A percentile compares a stretch with the other conserved stretches of the same genome.
Evolutionary conservation across 2,113 vertebrate genomes (phyloP).

Genomic region (Rhea americana): DNA sequence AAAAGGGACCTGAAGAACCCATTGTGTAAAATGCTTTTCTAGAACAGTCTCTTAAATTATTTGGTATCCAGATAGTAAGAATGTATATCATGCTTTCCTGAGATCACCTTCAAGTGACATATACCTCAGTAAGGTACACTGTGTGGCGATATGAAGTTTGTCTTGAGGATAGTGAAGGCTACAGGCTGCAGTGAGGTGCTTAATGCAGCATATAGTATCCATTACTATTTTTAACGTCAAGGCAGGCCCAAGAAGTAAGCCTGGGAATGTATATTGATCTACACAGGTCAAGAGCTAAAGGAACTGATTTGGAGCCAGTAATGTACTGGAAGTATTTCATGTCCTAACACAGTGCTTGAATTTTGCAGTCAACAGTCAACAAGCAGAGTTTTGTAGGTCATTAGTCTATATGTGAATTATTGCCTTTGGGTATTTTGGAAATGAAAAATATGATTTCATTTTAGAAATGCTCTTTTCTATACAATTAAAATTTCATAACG

Average conservation of each 20-base stretch:
- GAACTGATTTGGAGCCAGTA: not conserved
- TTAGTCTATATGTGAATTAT: constrained; percentile 42
- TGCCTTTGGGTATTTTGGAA: not conserved
- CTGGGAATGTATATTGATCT: not conserved
- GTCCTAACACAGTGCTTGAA: not conserved
- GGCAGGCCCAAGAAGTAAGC: not conserved
- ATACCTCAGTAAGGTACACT: not conserved
- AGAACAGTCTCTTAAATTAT: not conserved
- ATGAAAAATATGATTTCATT: constrained; percentile 24
- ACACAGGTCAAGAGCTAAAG: not conserved
- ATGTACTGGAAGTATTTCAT: not conserved
- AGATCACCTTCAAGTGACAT: not conserved
- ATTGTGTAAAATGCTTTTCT: not conserved
- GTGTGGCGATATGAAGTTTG: not conserved
- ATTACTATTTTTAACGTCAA: not conserved
- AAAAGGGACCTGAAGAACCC: not conserved
- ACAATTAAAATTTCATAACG: constrained; percentile 51
- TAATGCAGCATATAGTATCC: not conserved
- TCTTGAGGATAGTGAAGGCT: not conserved
- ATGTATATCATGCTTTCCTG: not conserved
- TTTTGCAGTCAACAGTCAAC: constrained; percentile 9
- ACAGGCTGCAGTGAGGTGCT: not conserved
- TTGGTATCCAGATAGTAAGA: not conserved
- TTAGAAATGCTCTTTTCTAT: constrained; percentile 33
- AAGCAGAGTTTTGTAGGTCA: constrained; percentile 24